Evolutionary conservation across 2,797 vertebrate genomes (phyloP).

Genomic region (Enteromius viviparus): DNA sequence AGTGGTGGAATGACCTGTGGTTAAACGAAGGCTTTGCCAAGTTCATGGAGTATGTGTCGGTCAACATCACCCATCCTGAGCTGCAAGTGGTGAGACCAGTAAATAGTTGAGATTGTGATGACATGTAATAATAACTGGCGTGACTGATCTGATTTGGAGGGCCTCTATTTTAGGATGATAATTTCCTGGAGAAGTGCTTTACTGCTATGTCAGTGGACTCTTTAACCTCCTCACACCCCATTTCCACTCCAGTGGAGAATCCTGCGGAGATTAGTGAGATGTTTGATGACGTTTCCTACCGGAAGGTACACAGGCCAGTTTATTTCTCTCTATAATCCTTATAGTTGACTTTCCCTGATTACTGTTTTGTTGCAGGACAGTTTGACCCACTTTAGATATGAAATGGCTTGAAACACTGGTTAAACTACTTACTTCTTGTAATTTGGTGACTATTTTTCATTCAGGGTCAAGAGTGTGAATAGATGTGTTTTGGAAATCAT

Average conservation of each 20-base stretch:
- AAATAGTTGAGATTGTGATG: neutral
- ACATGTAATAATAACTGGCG: too few species aligned
- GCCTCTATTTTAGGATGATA: conserved; percentile 71
- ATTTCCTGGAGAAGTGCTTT: conserved; percentile 79
- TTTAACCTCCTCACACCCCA: conserved; percentile 82
- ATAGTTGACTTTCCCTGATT: neutral
- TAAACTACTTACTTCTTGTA: neutral
- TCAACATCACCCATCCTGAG: conserved; percentile 58
- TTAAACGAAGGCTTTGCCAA: conserved; percentile 66
- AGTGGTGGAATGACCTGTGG: conserved; percentile 67
- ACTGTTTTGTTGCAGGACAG: neutral
- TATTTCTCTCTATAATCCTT: neutral
- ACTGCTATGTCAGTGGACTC: conserved; percentile 79
- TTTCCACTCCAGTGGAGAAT: conserved; percentile 80
- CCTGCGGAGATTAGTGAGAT: conserved; percentile 81
- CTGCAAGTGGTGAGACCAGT: conserved; percentile 58
- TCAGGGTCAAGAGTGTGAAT: neutral
- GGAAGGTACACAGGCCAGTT: conserved; percentile 72
- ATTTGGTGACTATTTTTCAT: neutral
- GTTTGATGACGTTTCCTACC: conserved; percentile 84
- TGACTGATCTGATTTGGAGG: neutral
- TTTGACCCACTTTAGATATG: neutral
- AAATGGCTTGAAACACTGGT: neutral
- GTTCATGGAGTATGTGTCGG: conserved; percentile 64
- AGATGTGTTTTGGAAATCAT: neutral